These are phyloP conservation scores for Epistrophe grossulariae DNA, from an alignment of 2,888 invertebrate genomes.

Conservation along the genomic window DNA sequence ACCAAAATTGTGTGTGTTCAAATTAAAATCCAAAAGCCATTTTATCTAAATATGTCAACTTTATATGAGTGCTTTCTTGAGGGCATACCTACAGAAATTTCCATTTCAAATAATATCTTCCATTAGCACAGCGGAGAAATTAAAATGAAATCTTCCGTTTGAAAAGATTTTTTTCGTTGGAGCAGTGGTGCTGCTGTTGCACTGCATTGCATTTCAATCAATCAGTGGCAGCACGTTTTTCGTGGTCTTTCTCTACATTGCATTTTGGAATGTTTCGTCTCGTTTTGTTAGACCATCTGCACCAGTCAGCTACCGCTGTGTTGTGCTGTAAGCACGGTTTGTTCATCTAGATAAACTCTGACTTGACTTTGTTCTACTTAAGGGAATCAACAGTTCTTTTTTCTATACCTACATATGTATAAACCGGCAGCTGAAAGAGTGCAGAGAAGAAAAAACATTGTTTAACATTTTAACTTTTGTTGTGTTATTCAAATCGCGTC, in stretches of 20 bases:
- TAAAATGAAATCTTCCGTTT: constrained; percentile 27
- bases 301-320: constrained; percentile 7
- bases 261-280: constrained; percentile 58
- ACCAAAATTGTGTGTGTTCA: constrained; percentile 10
- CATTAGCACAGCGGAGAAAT: constrained; percentile 21
- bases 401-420: neutral
- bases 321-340: constrained; percentile 23
- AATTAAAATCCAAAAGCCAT: constrained; percentile 32
- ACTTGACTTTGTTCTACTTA: constrained; percentile 72
- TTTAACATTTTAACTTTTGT: constrained; percentile 54
- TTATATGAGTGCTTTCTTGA: constrained; percentile 50
- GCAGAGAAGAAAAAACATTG: constrained; percentile 18
- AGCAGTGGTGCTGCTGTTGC: neutral
- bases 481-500: constrained; percentile 71
- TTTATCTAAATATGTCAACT: constrained; percentile 44
- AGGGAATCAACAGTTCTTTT: constrained; percentile 51
- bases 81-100: constrained; percentile 50
- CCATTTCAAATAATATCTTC: constrained; percentile 54
- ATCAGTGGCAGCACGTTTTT: constrained; percentile 74
- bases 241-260: constrained; percentile 63
- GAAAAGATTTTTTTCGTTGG: constrained; percentile 28
- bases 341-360: constrained; percentile 73
- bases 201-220: constrained; percentile 55
- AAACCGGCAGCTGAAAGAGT: constrained; percentile 8
- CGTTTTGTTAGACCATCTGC: constrained; percentile 57